A percentile compares a stretch with the other conserved stretches of the same genome.
phyloP scores from a whole-genome alignment of 23 tunicate species.

The Phallusia fumigata region DNA sequence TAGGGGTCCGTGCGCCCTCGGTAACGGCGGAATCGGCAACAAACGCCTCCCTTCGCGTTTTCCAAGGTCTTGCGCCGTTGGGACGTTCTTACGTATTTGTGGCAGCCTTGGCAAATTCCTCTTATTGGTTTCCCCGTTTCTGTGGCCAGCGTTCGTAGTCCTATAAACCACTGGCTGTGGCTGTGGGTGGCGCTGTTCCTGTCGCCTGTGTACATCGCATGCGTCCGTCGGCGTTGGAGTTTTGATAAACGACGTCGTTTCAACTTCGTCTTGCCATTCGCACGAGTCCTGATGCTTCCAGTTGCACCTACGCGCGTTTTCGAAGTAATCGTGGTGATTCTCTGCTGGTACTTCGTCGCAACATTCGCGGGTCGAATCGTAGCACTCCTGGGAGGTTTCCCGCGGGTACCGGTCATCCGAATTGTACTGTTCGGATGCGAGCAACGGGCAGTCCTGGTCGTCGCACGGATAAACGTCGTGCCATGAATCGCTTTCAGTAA shows the following conservation, averaged over 20 bases:
- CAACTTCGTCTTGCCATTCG: not conserved
- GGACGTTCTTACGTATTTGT: not conserved
- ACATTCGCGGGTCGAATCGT: not conserved
- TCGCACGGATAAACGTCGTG: not conserved
- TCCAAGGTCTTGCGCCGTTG: not conserved
- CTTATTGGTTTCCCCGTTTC: not conserved
- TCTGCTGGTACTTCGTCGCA: not conserved
- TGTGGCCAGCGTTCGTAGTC: not conserved
- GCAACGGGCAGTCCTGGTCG: slow-evolving; percentile 1
- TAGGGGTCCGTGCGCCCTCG: too few relatives aligned
- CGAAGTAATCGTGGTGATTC: not conserved
- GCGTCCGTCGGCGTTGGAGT: not conserved
- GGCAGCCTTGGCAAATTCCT: not conserved
- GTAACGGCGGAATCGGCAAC: slow-evolving; percentile 11
- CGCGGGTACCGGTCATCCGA: not conserved
- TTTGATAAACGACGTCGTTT: not conserved
- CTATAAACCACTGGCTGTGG: not conserved
- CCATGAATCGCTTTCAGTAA: not conserved
- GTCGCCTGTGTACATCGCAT: not conserved
- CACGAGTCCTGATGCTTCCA: not conserved
- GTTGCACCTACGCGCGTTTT: not conserved
- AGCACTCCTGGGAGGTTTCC: not conserved
- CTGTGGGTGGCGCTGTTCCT: too few relatives aligned
- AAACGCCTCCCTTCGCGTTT: slow-evolving; percentile 1
- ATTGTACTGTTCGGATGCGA: not conserved